phyloP scores from a whole-genome alignment of 2,797 vertebrate genomes.

The Gadopsis bispinosus region DNA sequence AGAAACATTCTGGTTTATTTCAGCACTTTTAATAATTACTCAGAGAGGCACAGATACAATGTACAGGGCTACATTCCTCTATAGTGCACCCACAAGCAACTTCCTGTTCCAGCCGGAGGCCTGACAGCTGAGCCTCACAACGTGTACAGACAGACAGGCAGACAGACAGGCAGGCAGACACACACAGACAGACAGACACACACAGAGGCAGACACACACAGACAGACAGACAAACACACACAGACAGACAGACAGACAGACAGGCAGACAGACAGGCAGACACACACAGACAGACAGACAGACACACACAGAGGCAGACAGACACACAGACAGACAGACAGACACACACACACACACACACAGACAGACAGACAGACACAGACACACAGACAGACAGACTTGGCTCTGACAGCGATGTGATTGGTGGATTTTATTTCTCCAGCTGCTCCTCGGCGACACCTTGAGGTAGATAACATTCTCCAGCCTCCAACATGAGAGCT shows the following conservation, averaged over 20 bases:
- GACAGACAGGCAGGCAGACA: too few species aligned
- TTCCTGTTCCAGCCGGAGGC: conserved; percentile 53
- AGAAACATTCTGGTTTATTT: conserved; percentile 42
- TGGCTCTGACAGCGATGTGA: too few species aligned
- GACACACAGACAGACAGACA: too few species aligned
- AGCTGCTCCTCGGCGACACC: conserved; percentile 61
- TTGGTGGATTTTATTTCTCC: conserved; percentile 16
- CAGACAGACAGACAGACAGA: too few species aligned
- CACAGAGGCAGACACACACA: too few species aligned
- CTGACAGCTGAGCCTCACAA: conserved; percentile 30
- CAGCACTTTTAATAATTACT: conserved; percentile 84
- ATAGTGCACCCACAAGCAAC: conserved; percentile 60
- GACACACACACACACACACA: conserved; percentile 16
- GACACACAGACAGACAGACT: too few species aligned
- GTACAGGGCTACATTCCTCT: conserved; percentile 77
- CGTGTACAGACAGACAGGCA: not conserved
- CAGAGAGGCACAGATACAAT: conserved; percentile 84
- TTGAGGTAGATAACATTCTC: conserved; percentile 79
- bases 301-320: too few species aligned
- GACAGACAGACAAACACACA: too few species aligned
- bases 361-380: too few species aligned
- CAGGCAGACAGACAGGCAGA: too few species aligned
- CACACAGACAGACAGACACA: too few species aligned
- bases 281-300: conserved; percentile 8
- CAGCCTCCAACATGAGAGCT: conserved; percentile 43